Conservation (phyloP, 2,888 invertebrate genomes). For the Troglohyphantes excavatus region DNA sequence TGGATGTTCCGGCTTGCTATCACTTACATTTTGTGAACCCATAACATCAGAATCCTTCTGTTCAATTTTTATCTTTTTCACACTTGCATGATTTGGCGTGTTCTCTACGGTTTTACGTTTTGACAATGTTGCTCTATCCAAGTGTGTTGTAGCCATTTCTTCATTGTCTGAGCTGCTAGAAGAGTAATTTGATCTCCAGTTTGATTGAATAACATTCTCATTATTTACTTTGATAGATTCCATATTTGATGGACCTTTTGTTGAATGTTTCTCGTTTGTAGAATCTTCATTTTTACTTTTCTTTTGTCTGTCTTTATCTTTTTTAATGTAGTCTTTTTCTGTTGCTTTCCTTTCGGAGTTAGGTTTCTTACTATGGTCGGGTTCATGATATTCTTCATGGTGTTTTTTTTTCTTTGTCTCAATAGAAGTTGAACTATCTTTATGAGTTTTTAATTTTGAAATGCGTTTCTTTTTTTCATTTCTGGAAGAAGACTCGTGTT, state of each 20-base stretch:
- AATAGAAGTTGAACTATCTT: neutral
- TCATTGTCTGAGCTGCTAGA: conserved; percentile 42
- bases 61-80: conserved; percentile 26
- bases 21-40: neutral
- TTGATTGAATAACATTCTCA: neutral
- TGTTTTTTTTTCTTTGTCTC: neutral
- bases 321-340: neutral
- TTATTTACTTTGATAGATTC: neutral
- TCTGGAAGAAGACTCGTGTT: neutral
- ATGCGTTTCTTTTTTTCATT: neutral
- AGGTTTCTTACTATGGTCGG: neutral
- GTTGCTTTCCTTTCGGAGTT: neutral
- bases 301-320: neutral
- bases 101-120: conserved; percentile 16
- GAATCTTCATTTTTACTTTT: neutral
- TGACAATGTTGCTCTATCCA: neutral
- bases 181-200: conserved; percentile 2
- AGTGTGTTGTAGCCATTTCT: neutral
- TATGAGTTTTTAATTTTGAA: neutral
- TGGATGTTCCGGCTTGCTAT: conserved; percentile 44
- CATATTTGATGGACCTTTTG: neutral
- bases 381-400: neutral
- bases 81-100: neutral
- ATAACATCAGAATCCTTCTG: neutral
- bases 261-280: neutral